These are phyloP conservation scores for Cyrtorhinus lividipennis DNA, from an alignment of 1,140 invertebrate genomes.

Conservation along the genomic window DNA sequence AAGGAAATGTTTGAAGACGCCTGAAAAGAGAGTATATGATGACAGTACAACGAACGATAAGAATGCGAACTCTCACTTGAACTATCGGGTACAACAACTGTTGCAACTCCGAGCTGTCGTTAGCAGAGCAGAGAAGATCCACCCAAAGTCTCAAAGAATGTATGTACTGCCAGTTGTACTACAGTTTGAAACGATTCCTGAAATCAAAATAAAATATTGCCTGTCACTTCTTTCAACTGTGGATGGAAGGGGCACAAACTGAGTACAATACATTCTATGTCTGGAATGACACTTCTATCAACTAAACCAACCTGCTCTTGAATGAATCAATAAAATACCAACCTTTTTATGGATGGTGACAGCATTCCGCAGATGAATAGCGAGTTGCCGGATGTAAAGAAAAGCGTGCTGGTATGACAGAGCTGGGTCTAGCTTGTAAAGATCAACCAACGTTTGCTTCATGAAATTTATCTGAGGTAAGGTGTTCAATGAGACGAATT, in stretches of 20 bases:
- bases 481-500: constrained; percentile 77
- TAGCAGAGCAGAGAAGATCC: constrained; percentile 51
- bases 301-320: not conserved
- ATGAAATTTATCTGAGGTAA: constrained; percentile 92
- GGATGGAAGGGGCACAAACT: too few relatives aligned
- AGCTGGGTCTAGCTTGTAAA: constrained; percentile 68
- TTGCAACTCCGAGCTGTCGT: constrained; percentile 54
- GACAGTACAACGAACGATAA: not conserved
- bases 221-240: not conserved
- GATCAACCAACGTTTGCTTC: constrained; percentile 80
- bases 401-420: constrained; percentile 84
- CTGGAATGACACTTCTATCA: too few relatives aligned
- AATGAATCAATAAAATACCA: not conserved
- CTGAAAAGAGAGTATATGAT: too few relatives aligned
- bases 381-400: constrained; percentile 88
- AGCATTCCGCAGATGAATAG: constrained; percentile 91
- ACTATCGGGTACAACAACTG: constrained; percentile 83
- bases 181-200: constrained; percentile 79
- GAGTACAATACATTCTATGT: too few relatives aligned
- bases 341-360: constrained; percentile 75
- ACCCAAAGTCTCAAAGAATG: constrained; percentile 86
- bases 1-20: too few relatives aligned
- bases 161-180: constrained; percentile 96
- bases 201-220: constrained; percentile 23
- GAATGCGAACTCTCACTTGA: constrained; percentile 51